phyloP scores from a whole-genome alignment of 2,113 vertebrate genomes.

The Ploceus nigricollis region DNA sequence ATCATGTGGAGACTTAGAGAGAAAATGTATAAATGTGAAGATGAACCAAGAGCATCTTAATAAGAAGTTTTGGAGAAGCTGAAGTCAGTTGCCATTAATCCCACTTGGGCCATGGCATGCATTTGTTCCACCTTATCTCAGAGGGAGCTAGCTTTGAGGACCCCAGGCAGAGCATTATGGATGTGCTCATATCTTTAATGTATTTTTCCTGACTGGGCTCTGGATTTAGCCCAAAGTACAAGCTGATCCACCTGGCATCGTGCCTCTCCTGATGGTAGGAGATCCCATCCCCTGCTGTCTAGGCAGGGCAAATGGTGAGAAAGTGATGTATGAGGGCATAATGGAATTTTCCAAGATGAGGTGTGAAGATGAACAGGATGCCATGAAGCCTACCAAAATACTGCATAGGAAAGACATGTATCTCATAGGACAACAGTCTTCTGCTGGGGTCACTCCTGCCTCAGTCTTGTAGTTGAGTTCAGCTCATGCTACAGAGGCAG shows the following conservation, averaged over 20 bases:
- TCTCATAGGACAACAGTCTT: fast-evolving
- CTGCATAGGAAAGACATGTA: fast-evolving
- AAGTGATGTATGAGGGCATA: not conserved
- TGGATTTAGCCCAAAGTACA: not conserved
- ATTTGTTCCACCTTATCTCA: not conserved
- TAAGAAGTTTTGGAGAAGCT: not conserved
- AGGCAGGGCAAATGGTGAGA: not conserved
- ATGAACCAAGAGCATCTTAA: not conserved
- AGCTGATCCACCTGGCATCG: not conserved
- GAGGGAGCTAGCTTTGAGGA: not conserved
- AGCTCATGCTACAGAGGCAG: not conserved
- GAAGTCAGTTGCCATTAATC: not conserved
- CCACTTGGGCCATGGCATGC: fast-evolving
- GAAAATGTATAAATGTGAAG: not conserved
- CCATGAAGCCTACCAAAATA: not conserved
- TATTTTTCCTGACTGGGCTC: not conserved
- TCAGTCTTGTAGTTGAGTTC: not conserved
- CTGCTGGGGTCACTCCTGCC: not conserved
- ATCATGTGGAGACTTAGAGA: not conserved
- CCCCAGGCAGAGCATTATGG: not conserved
- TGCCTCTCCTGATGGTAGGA: not conserved
- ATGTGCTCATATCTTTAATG: not conserved
- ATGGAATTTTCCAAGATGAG: not conserved
- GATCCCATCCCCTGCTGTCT: not conserved
- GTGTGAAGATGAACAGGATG: not conserved